phyloP scores from a whole-genome alignment of 2,113 vertebrate genomes.

The Trachemys scripta region DNA sequence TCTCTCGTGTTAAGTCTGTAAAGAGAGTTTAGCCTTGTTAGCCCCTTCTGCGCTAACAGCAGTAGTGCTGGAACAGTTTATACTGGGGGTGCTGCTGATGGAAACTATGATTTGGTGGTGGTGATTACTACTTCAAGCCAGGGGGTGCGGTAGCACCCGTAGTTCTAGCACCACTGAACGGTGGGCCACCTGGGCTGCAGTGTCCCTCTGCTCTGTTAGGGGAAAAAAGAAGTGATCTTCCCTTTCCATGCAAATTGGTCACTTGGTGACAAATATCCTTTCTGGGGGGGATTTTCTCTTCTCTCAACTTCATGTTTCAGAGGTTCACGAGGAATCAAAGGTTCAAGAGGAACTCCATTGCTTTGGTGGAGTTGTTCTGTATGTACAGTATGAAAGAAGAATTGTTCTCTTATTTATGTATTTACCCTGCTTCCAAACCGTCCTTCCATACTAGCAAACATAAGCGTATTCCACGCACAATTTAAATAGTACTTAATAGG shows the following conservation, averaged over 20 bases:
- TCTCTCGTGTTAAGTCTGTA: not conserved
- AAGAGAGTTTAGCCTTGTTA: not conserved
- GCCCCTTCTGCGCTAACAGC: not conserved
- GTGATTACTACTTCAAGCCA: no score
- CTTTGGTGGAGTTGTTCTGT: conserved; percentile 34
- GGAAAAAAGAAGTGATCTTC: not conserved
- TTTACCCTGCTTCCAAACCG: not conserved
- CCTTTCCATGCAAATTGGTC: not conserved
- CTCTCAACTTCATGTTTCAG: not conserved
- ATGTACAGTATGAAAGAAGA: not conserved
- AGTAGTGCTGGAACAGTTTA: no score
- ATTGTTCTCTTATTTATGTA: not conserved
- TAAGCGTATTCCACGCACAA: not conserved
- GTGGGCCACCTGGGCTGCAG: not conserved
- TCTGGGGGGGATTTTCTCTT: not conserved
- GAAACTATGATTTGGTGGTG: no score
- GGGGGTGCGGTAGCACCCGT: no score
- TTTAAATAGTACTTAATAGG: not conserved
- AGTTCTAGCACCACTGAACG: no score
- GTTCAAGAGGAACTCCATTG: not conserved
- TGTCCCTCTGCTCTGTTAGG: not conserved
- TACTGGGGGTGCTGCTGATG: no score
- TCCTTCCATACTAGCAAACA: conserved; percentile 28
- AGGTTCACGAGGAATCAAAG: not conserved
- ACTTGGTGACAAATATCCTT: not conserved